Conservation (phyloP, 2,113 vertebrate genomes). For the Cheirogaleus medius region DNA sequence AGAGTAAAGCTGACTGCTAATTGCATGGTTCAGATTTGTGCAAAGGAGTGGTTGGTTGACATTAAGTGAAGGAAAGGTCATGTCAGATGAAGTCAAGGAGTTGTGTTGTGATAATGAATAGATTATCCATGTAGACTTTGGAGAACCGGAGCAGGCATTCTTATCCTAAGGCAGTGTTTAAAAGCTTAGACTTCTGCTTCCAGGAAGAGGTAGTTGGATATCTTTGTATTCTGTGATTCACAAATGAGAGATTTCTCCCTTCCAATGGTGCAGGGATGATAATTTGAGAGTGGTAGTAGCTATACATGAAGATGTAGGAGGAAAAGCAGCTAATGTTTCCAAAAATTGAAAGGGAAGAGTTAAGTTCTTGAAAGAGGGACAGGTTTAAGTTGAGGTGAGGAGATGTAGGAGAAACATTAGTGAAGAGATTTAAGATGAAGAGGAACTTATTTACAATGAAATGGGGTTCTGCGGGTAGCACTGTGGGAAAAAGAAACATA, state of each 20-base stretch:
- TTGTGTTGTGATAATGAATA: not conserved
- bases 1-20: not conserved
- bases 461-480: not conserved
- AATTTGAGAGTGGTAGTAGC: not conserved
- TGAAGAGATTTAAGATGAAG: constrained; percentile 2
- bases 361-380: not conserved
- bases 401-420: not conserved
- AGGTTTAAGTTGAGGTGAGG: not conserved
- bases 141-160: not conserved
- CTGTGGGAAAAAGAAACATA: not conserved
- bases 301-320: not conserved
- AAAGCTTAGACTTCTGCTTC: not conserved
- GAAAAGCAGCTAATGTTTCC: not conserved
- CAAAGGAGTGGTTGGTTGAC: not conserved
- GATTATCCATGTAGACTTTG: not conserved
- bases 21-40: not conserved
- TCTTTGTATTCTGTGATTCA: not conserved
- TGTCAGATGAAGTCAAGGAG: not conserved
- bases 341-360: not conserved
- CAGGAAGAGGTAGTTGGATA: not conserved
- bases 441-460: not conserved
- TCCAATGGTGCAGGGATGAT: not conserved
- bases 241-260: not conserved
- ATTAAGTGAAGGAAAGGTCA: not conserved
- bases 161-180: not conserved